Percentiles rank a stretch among this genome's conserved stretches.
Conservation (phyloP, 2,797 vertebrate genomes). For the Enteromius paludinosus region DNA sequence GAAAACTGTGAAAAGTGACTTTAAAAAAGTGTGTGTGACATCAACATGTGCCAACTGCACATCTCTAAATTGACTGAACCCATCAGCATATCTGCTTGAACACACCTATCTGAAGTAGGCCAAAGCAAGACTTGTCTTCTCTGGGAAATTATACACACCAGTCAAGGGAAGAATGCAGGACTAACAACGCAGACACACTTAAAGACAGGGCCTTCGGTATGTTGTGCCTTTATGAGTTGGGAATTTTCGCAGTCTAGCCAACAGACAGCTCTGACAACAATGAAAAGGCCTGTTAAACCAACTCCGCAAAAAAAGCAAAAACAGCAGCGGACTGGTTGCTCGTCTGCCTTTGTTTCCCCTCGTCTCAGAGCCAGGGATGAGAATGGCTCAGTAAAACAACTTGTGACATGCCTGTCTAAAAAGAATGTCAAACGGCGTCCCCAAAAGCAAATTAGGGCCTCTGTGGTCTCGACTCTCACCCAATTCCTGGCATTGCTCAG, state of each 20-base stretch:
- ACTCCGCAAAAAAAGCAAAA: conserved; percentile 68
- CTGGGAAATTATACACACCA: conserved; percentile 52
- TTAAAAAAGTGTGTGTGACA: too few relatives aligned
- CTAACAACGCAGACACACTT: conserved; percentile 55
- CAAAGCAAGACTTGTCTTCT: conserved; percentile 51
- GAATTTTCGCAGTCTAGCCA: conserved; percentile 72
- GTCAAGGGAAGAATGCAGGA: conserved; percentile 51
- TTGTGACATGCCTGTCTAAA: conserved; percentile 74
- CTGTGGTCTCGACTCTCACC: conserved; percentile 47
- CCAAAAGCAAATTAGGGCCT: conserved; percentile 56
- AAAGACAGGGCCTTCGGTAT: conserved; percentile 53
- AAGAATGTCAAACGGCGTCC: conserved; percentile 58
- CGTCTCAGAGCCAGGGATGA: conserved; percentile 61
- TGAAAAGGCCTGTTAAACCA: conserved; percentile 74
- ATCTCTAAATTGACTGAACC: conserved; percentile 45
- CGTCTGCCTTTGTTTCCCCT: conserved; percentile 41
- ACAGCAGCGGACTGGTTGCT: conserved; percentile 51
- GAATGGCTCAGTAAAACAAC: conserved; percentile 75
- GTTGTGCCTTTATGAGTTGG: conserved; percentile 71
- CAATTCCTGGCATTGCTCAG: conserved; percentile 30
- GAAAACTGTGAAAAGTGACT: too few relatives aligned
- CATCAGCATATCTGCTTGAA: conserved; percentile 53
- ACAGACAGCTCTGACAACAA: conserved; percentile 75
- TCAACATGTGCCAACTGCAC: background rate
- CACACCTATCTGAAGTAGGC: conserved; percentile 45